Evolutionary conservation across 2,888 invertebrate genomes (phyloP), one percentile per base, ranked within the genome.

Genomic region (Plagodis dolabraria): DNA sequence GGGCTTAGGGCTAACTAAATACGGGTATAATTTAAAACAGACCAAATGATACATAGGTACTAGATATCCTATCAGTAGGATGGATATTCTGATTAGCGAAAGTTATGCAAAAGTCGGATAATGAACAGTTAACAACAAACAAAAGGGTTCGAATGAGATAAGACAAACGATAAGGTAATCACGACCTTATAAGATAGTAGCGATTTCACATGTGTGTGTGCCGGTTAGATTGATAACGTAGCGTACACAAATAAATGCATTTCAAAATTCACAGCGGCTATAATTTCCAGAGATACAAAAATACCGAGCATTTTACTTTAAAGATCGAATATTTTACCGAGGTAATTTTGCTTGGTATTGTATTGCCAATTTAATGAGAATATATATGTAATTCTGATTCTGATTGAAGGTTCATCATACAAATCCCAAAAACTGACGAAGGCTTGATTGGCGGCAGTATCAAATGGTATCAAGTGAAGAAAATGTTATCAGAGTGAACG

Each of bases 401-500:
- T 38, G 9, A 38, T 44, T 44, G 7, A 22, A 43, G n/a, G 38
- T 48, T 38, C n/a, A 38, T 35, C 11, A 12, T 7, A 36, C 8
- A 10, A 12, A 22, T 22, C 22, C 22, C 22, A 22, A 9, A 42
- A 7, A 12, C 9, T 5, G 40, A 45, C 42, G 42, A 51, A 40
- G 12, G 10, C 45, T 53, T 49, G 53, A 83, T 83, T 85, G 75
- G 83, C 84, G 80, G 79, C 79, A 78, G 75, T 77, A 82, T 77
- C 77, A 74, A 83, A 71, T 72, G 78, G 75, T 77, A 82, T 77
- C 77, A 74, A 83, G 71, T 72, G 71, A 84, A 82, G 82, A 86
- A 82, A 84, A 86, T 85, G 89, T 91, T 91, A 90, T 90, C 81
- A 83, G 75, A 73, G 47, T 75, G 79, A 85, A 90, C 85, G 83